Percentiles rank a stretch among this genome's conserved stretches.
Conservation (phyloP, 2,113 vertebrate species). For the Xyrauchen texanus region DNA sequence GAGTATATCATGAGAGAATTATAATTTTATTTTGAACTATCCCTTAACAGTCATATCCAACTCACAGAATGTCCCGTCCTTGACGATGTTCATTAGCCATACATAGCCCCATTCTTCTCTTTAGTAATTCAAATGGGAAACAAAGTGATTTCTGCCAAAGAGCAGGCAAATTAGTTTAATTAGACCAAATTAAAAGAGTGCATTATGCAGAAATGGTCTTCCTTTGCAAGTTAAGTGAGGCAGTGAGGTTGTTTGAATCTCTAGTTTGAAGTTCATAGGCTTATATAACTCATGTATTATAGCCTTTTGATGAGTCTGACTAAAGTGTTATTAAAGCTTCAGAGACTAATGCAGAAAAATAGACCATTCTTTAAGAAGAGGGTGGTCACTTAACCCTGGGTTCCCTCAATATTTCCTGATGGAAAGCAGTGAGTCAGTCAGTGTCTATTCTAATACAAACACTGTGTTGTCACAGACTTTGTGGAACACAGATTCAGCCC, state of each 20-base stretch:
- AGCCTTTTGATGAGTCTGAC: slow-evolving; percentile 39
- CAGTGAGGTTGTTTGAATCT: not conserved
- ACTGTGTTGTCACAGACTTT: not conserved
- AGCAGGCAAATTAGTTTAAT: slow-evolving; percentile 33
- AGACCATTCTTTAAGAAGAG: slow-evolving; percentile 6
- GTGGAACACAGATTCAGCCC: slow-evolving; percentile 94
- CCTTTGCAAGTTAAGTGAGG: slow-evolving; percentile 9
- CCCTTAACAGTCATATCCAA: not conserved
- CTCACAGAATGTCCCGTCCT: not conserved
- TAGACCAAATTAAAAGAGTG: slow-evolving; percentile 27
- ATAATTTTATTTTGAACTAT: not conserved
- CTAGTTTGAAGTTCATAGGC: not conserved
- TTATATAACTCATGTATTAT: slow-evolving; percentile 25
- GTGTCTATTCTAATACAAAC: not conserved
- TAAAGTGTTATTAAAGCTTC: slow-evolving; percentile 47
- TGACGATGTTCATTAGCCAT: not conserved
- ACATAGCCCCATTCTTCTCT: not conserved
- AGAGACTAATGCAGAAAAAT: slow-evolving; percentile 18
- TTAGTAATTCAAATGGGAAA: not conserved
- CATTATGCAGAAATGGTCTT: slow-evolving; percentile 35
- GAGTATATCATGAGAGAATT: too few species aligned
- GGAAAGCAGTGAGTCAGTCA: not conserved
- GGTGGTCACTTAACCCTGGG: slow-evolving; percentile 27
- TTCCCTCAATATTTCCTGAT: slow-evolving; percentile 14
- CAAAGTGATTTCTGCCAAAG: slow-evolving; percentile 2